phyloP scores from a whole-genome alignment of 2,113 vertebrate genomes.

The Epinephelus lanceolatus region DNA sequence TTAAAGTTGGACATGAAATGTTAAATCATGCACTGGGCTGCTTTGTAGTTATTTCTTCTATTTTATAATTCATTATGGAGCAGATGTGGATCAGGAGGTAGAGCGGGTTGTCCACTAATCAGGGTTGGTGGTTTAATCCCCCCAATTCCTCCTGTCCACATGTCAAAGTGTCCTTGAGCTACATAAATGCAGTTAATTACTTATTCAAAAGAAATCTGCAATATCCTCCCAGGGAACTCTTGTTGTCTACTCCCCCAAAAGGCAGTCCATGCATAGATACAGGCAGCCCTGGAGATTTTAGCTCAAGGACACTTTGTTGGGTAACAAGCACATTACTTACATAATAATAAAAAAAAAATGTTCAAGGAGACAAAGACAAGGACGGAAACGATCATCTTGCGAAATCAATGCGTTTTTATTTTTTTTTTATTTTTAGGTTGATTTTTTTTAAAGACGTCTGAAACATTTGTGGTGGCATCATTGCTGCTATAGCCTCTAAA shows the following conservation, averaged over 20 bases:
- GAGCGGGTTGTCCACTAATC: neutral
- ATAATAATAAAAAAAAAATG: constrained; percentile 5
- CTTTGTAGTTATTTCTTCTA: neutral
- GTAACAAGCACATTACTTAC: constrained; percentile 5
- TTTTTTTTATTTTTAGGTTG: constrained; percentile 71
- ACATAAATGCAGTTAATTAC: neutral
- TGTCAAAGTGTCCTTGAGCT: neutral
- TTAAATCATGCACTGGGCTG: neutral
- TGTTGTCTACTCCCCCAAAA: neutral
- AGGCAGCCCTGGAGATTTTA: neutral
- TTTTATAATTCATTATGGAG: neutral
- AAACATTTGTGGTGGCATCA: constrained; percentile 85
- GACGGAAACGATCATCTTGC: constrained; percentile 68
- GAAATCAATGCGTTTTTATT: constrained; percentile 84
- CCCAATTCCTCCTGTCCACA: neutral
- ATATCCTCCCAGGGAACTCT: neutral
- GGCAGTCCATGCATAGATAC: neutral
- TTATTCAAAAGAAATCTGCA: neutral
- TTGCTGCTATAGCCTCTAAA: constrained; percentile 85
- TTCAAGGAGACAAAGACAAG: constrained; percentile 64
- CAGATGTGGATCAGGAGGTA: neutral
- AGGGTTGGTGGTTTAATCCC: neutral
- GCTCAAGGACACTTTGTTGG: constrained; percentile 27
- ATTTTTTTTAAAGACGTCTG: constrained; percentile 82
- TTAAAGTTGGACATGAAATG: neutral